These are phyloP conservation scores for Rhyacophila evoluta DNA, from an alignment of 2,888 invertebrate species.

Conservation along the genomic window DNA sequence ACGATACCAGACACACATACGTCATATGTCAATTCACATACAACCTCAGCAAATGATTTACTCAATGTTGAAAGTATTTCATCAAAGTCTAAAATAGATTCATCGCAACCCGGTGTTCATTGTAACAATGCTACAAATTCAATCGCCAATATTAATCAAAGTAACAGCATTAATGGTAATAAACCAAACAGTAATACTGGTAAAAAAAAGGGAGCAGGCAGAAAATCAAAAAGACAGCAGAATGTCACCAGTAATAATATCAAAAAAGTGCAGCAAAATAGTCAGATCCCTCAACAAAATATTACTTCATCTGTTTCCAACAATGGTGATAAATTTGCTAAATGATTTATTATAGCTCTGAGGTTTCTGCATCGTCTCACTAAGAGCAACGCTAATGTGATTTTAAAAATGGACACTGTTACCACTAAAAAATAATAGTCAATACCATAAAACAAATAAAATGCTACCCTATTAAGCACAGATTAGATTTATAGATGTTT, in stretches of 20 bases:
- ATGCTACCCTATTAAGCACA: neutral
- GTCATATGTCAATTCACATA: neutral
- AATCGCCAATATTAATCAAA: neutral
- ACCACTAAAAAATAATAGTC: neutral
- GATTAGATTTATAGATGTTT: no score
- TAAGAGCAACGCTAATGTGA: neutral
- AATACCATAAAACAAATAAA: neutral
- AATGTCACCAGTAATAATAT: neutral
- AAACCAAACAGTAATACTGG: neutral
- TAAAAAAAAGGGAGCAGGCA: neutral
- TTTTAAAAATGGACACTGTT: neutral
- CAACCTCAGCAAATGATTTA: neutral
- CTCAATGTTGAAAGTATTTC: neutral
- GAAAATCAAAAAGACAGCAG: neutral
- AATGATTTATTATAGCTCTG: conserved; percentile 7
- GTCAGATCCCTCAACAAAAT: neutral
- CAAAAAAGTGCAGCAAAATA: neutral
- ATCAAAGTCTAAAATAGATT: neutral
- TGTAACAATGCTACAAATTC: neutral
- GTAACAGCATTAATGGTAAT: neutral
- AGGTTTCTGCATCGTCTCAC: conserved; percentile 3
- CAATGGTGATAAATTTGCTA: neutral
- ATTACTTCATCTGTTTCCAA: neutral
- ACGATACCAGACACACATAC: neutral
- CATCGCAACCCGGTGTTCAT: neutral